phyloP scores from a whole-genome alignment of 2,113 vertebrate genomes.

The Hylia prasina region DNA sequence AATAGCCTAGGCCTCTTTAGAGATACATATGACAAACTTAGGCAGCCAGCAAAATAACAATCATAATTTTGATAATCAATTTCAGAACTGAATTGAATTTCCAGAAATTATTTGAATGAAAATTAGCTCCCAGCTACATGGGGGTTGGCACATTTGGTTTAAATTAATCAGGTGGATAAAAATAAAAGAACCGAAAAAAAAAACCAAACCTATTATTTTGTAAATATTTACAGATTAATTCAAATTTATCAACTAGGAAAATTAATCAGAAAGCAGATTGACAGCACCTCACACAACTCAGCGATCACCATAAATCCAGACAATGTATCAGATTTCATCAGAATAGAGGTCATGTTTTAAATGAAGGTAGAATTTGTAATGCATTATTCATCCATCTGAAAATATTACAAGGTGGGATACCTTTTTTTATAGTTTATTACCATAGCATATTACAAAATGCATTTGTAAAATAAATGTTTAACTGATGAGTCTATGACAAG shows the following conservation, averaged over 20 bases:
- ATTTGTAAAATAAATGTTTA: constrained; percentile 68
- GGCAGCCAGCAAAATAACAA: neutral
- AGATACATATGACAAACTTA: neutral
- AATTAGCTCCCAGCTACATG: neutral
- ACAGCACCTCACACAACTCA: neutral
- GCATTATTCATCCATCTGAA: constrained; percentile 56
- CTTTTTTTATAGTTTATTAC: constrained; percentile 60
- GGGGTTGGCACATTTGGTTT: neutral
- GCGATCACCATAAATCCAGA: constrained; percentile 29
- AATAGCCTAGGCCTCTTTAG: neutral
- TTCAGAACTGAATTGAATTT: constrained; percentile 33
- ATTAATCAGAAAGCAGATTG: constrained; percentile 31
- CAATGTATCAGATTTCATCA: constrained; percentile 43
- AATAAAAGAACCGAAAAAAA: neutral
- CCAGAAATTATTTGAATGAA: constrained; percentile 12
- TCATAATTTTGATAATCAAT: constrained; percentile 28
- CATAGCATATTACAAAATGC: constrained; percentile 56
- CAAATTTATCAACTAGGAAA: constrained; percentile 13
- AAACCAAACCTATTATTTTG: neutral
- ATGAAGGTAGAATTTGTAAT: constrained; percentile 40
- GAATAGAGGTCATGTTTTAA: constrained; percentile 54
- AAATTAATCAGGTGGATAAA: neutral
- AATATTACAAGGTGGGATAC: constrained; percentile 60
- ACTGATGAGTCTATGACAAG: constrained; percentile 46
- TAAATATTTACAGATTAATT: constrained; percentile 58